A percentile compares a stretch with the other conserved stretches of the same genome.
Evolutionary conservation across 2,113 vertebrate genomes (phyloP).

Genomic region (Lanius collurio): DNA sequence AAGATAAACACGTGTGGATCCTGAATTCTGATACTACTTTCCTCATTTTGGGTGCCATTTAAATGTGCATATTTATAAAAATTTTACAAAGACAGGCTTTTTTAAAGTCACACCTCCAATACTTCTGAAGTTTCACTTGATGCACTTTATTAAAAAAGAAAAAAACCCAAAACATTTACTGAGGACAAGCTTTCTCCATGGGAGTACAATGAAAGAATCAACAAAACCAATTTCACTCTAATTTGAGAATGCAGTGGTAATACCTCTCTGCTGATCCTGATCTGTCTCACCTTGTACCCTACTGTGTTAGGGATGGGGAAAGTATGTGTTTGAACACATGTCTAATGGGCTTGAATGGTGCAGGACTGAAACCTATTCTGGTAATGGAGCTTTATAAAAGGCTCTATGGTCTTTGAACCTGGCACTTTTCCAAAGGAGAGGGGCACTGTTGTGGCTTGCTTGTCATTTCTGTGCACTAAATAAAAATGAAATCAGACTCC

Average conservation of each 20-base stretch:
- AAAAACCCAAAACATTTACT: neutral
- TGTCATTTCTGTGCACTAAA: neutral
- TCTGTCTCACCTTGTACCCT: neutral
- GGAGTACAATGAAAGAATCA: neutral
- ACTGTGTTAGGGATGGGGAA: neutral
- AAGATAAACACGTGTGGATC: neutral
- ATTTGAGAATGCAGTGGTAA: conserved; percentile 11
- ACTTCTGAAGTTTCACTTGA: neutral
- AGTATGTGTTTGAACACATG: conserved; percentile 24
- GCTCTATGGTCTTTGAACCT: neutral
- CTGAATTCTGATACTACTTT: neutral
- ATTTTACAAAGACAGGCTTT: neutral
- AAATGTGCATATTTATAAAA: neutral
- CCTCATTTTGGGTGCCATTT: neutral
- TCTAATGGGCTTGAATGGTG: neutral
- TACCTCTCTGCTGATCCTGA: conserved; percentile 10
- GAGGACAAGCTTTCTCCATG: neutral
- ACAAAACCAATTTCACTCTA: conserved; percentile 29
- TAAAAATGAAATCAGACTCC: neutral
- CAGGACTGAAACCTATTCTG: conserved; percentile 6
- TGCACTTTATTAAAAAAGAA: conserved; percentile 5
- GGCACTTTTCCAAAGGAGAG: neutral
- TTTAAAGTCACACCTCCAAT: neutral
- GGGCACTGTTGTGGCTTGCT: neutral
- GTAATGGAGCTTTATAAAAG: conserved; percentile 15